phyloP scores from a whole-genome alignment of 2,797 vertebrate species.

The Heliangelus exortis region DNA sequence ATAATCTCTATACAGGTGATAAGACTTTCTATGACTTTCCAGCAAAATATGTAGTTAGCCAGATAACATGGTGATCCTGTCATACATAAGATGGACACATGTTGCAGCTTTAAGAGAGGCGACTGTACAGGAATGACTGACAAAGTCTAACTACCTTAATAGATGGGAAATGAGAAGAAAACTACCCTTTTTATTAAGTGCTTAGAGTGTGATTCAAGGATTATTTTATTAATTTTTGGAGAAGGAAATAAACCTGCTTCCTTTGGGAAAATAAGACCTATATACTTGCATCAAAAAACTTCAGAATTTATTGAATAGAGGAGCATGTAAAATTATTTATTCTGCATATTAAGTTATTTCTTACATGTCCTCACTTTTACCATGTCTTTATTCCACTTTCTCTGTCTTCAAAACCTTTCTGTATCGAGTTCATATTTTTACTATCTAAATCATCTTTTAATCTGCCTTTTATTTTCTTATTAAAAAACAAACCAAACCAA shows the following conservation, averaged over 20 bases:
- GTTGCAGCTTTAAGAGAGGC: neutral
- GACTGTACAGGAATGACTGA: neutral
- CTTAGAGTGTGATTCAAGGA: neutral
- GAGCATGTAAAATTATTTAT: neutral
- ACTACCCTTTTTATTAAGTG: fast-evolving
- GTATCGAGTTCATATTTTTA: neutral
- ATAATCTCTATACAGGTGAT: neutral
- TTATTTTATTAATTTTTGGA: too few species aligned
- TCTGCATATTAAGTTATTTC: neutral
- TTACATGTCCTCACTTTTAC: neutral
- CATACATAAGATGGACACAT: fast-evolving
- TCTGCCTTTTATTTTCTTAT: neutral
- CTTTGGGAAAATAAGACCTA: neutral
- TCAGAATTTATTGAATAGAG: neutral
- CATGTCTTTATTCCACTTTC: neutral
- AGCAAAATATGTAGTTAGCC: neutral
- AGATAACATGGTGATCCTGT: fast-evolving
- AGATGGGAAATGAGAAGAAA: neutral
- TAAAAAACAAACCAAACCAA: too few species aligned
- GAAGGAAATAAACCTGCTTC: neutral
- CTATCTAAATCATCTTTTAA: neutral
- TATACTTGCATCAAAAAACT: neutral
- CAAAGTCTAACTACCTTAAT: neutral
- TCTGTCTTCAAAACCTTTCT: neutral
- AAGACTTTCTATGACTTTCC: neutral